Conservation (phyloP, 1,140 invertebrate genomes). For the Solen grandis region DNA sequence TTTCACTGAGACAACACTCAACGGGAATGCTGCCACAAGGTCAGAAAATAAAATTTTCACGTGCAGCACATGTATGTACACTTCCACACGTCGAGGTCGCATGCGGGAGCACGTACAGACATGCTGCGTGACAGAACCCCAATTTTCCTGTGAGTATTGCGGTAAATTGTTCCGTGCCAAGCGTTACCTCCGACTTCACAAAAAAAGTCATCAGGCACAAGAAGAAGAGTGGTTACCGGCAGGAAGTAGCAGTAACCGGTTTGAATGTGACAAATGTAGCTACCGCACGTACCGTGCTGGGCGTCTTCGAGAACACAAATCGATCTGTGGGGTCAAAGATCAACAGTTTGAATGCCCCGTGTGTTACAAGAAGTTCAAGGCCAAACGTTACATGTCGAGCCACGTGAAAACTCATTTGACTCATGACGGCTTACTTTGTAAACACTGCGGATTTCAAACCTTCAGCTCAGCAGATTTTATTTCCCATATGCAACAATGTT, state of each 20-base stretch:
- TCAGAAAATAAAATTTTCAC: not conserved
- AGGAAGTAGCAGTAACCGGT: not conserved
- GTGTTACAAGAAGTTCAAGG: not conserved
- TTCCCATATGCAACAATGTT: too few species aligned
- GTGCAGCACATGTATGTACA: not conserved
- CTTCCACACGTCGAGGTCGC: not conserved
- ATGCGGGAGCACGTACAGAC: not conserved
- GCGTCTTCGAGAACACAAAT: not conserved
- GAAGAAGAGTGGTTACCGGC: not conserved
- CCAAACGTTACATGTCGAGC: not conserved
- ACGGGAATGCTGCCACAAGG: not conserved
- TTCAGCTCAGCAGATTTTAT: too few species aligned
- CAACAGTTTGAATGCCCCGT: not conserved
- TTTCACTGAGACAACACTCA: not conserved
- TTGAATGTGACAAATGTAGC: not conserved
- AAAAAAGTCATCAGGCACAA: not conserved
- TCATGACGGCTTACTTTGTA: too few species aligned
- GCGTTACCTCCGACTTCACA: not conserved
- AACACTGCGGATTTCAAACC: too few species aligned
- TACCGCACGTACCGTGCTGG: not conserved
- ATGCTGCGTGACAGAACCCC: not conserved
- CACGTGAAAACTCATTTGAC: not conserved
- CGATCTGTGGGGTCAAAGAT: not conserved
- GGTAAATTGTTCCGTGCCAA: not conserved
- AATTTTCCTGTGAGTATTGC: not conserved